Percentiles rank a stretch among this genome's conserved stretches.
Evolutionary conservation across 2,113 vertebrate species (phyloP).

Genomic region (Pituophis catenifer): DNA sequence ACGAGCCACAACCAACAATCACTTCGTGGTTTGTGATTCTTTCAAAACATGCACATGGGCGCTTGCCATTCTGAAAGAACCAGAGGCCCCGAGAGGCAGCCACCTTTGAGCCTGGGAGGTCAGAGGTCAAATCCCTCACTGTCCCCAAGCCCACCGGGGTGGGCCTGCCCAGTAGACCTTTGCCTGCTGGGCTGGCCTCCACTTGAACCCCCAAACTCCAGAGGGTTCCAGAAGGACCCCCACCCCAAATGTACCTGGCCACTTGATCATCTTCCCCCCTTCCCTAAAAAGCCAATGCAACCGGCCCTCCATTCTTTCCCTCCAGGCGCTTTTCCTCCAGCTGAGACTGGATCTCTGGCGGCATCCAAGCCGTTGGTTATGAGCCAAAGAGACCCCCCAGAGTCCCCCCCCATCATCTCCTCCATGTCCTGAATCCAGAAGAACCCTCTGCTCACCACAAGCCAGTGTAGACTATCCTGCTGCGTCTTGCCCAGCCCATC

Average conservation of each 20-base stretch:
- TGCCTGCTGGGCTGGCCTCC: not conserved
- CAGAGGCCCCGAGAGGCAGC: not conserved
- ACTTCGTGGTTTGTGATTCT: slow-evolving; percentile 22
- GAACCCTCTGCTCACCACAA: not conserved
- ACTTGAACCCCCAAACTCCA: not conserved
- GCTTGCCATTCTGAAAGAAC: not conserved
- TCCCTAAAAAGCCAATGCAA: not conserved
- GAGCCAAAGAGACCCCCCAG: not conserved
- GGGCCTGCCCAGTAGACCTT: not conserved
- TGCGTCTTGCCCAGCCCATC: not conserved
- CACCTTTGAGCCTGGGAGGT: not conserved
- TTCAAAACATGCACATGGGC: not conserved
- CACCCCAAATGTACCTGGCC: not conserved
- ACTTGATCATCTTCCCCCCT: not conserved
- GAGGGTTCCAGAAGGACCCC: not conserved
- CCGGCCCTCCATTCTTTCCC: not conserved
- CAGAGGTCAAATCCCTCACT: not conserved
- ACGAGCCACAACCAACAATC: not conserved
- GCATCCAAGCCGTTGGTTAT: not conserved
- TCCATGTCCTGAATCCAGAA: not conserved
- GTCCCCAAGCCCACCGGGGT: not conserved
- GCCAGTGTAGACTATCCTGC: not conserved
- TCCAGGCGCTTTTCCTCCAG: not conserved
- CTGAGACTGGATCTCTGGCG: not conserved
- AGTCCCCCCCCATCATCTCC: not conserved